Conservation (phyloP, 2,797 vertebrate species). For the Rachycentron canadum region DNA sequence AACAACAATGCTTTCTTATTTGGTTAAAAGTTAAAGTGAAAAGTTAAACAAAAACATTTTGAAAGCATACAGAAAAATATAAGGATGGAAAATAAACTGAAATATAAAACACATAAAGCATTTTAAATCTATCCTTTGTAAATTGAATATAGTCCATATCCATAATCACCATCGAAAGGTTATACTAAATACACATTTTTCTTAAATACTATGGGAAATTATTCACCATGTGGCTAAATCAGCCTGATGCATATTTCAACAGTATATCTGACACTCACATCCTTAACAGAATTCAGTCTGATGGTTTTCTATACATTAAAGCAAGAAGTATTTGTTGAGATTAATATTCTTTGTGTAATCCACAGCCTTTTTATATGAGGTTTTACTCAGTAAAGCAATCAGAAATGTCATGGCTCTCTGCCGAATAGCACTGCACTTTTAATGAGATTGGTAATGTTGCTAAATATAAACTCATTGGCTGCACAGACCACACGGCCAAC, state of each 20-base stretch:
- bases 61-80: not conserved
- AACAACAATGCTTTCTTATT: not conserved
- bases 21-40: not conserved
- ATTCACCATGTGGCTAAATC: constrained; percentile 4
- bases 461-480: constrained; percentile 55
- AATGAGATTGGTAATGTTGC: constrained; percentile 54
- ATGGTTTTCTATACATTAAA: constrained; percentile 54
- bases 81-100: not conserved
- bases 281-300: constrained; percentile 24
- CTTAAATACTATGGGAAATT: not conserved
- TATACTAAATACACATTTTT: not conserved
- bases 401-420: constrained; percentile 32
- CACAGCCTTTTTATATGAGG: constrained; percentile 38
- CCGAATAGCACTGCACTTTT: constrained; percentile 47
- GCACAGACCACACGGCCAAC: constrained; percentile 1
- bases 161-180: not conserved
- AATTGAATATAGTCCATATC: not conserved
- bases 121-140: not conserved
- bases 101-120: not conserved
- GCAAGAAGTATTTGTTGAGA: constrained; percentile 46
- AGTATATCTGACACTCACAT: constrained; percentile 27
- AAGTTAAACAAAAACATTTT: not conserved
- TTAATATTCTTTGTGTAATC: constrained; percentile 66
- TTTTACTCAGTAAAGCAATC: constrained; percentile 50
- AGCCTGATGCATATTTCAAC: constrained; percentile 2